A percentile compares a stretch with the other conserved stretches of the same genome.
These are phyloP conservation scores for Eupithecia exiguata DNA, from an alignment of 2,888 invertebrate genomes.

Conservation along the genomic window DNA sequence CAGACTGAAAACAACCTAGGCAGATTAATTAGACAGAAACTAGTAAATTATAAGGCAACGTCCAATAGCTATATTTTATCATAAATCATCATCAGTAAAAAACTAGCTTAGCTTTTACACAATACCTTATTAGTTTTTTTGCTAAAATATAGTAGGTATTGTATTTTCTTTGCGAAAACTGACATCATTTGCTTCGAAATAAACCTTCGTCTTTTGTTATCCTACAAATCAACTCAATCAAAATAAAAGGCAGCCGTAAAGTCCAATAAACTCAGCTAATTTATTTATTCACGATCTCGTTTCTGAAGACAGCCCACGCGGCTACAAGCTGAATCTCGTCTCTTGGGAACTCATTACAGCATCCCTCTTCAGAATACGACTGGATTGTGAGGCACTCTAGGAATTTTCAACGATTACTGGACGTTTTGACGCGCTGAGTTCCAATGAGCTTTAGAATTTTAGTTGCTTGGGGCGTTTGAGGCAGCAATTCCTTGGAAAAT, in stretches of 20 bases:
- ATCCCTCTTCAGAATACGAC: constrained; percentile 28
- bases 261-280: constrained; percentile 23
- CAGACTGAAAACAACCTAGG: no score
- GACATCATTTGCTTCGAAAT: background rate
- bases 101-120: background rate
- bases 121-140: no score
- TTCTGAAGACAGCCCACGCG: constrained; percentile 25
- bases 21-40: no score
- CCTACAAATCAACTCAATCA: constrained; percentile 4
- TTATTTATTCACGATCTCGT: constrained; percentile 33
- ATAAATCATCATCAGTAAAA: background rate
- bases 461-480: constrained; percentile 5
- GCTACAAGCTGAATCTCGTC: constrained; percentile 39
- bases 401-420: constrained; percentile 29
- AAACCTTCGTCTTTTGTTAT: background rate
- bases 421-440: constrained; percentile 26
- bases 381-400: constrained; percentile 21
- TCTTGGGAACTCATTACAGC: constrained; percentile 47
- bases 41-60: no score
- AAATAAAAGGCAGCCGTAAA: constrained; percentile 22
- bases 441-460: constrained; percentile 12
- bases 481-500: constrained; percentile 9
- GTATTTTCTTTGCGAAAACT: background rate
- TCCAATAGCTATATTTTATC: background rate
- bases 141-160: background rate